Evolutionary conservation across 2,797 vertebrate genomes (phyloP), one percentile per base, ranked within the genome.

Genomic region (Mormyrus proboscirostris): DNA sequence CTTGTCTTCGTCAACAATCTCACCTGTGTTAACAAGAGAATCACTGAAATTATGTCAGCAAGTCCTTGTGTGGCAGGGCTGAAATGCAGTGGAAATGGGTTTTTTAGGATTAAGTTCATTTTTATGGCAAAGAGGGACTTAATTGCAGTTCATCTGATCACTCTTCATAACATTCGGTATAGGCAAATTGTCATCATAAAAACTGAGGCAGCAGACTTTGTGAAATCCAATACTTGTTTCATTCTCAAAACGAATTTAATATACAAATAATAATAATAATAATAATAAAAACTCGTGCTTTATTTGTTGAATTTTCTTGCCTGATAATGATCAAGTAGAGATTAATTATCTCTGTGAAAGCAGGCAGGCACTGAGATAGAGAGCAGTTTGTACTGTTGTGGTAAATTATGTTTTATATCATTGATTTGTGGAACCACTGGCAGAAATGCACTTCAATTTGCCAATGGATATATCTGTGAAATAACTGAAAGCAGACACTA

Each of bases 281-380:
- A 29, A 29, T 29, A 29, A 29, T 29, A 41, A 38, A 57, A 55
- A 16, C 16, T 33, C 33, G 1, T 83, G 51, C 73, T 53, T 50
- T 41, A 16, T 57, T 87, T 29, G n/a, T 3, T 29, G 86, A 79
- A 12, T 33, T 47, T 25, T 47, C 57, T 90, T 86, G 38, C 82
- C 62, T 90, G 50, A 86, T 73, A 84, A 88, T 76, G 50, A 59
- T 33, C 83, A 79, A 57, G 29, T 73, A 79, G 49, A 19, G 25
- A 41, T 19, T 69, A 51, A 29, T 89, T 47, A 53, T 83, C 16
- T 51, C 33, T 57, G 19, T 51, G 69, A 76, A 62, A 44, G 14
- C 4, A 73, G 22, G 59, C 41, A 73, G 87, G 73, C 14, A 69
- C 14, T 57, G 53, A 65, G 14, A n/a, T 59, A 6, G 55, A 14